phyloP scores from a whole-genome alignment of 2,113 vertebrate species.

The Uropsilus gracilis region DNA sequence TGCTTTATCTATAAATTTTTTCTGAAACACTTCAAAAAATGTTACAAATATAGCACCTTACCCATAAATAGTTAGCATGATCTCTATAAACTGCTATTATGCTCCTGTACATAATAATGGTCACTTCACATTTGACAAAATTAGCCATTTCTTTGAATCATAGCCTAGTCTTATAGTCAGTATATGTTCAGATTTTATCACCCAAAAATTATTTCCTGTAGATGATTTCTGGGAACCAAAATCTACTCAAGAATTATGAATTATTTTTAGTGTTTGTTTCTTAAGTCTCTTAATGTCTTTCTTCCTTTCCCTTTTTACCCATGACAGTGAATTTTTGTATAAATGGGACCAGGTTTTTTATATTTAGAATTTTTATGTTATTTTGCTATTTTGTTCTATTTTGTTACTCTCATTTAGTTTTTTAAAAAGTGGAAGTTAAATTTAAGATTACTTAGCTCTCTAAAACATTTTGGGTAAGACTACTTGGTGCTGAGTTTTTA shows the following conservation, averaged over 20 bases:
- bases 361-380: not conserved
- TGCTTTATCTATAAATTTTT: not conserved
- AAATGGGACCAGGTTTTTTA: not conserved
- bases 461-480: not conserved
- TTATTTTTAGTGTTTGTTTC: not conserved
- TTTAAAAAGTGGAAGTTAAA: not conserved
- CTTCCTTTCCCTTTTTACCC: not conserved
- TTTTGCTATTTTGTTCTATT: not conserved
- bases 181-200: not conserved
- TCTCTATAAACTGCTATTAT: not conserved
- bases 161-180: not conserved
- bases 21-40: not conserved
- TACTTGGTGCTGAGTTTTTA: not conserved
- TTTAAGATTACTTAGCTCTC: not conserved
- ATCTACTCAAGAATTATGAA: not conserved
- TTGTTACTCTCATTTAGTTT: not conserved
- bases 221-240: not conserved
- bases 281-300: not conserved
- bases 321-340: not conserved
- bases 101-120: not conserved
- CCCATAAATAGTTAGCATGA: not conserved
- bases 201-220: not conserved
- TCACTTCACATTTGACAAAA: not conserved
- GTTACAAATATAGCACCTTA: not conserved
- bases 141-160: not conserved